Evolutionary conservation across 30 jellyfish, hydroid and myxozoan species (phyloP).

Genomic region (Pseudorhiza aurosa): DNA sequence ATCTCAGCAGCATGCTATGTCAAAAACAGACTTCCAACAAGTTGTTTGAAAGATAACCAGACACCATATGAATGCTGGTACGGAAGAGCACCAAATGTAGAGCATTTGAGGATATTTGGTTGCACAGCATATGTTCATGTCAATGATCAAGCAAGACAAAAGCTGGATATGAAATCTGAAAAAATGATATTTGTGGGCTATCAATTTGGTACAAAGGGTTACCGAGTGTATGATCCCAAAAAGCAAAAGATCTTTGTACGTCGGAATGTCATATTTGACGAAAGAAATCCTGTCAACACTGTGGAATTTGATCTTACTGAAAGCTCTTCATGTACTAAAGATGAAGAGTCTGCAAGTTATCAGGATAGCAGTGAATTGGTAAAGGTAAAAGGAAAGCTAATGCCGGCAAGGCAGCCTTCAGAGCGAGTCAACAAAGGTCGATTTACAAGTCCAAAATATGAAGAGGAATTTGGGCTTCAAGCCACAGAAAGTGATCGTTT

Average conservation of each 20-base stretch:
- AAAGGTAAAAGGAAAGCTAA: too few species aligned
- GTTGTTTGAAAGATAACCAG: not conserved
- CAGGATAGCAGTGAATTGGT: too few species aligned
- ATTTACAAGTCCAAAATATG: too few species aligned
- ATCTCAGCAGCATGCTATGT: constrained; percentile 35
- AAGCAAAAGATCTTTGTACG: constrained; percentile 18
- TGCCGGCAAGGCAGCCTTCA: too few species aligned
- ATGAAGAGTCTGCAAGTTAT: constrained; percentile 29
- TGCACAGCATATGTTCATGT: constrained; percentile 25
- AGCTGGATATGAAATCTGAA: constrained; percentile 37
- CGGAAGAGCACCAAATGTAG: constrained; percentile 3
- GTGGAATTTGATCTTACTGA: not conserved
- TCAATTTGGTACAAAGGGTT: constrained; percentile 32
- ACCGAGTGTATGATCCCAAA: constrained; percentile 23
- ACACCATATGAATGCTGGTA: constrained; percentile 53
- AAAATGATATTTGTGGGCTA: constrained; percentile 44
- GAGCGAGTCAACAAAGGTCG: too few species aligned
- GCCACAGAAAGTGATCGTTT: too few species aligned
- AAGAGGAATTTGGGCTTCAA: too few species aligned
- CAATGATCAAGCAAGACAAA: not conserved
- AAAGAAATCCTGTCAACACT: too few species aligned
- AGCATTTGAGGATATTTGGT: constrained; percentile 26
- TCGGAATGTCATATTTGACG: constrained; percentile 36
- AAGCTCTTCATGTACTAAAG: constrained; percentile 12
- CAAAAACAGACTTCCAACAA: not conserved